Evolutionary conservation across 2,888 invertebrate genomes (phyloP).

Genomic region (Antheraea yamamai): DNA sequence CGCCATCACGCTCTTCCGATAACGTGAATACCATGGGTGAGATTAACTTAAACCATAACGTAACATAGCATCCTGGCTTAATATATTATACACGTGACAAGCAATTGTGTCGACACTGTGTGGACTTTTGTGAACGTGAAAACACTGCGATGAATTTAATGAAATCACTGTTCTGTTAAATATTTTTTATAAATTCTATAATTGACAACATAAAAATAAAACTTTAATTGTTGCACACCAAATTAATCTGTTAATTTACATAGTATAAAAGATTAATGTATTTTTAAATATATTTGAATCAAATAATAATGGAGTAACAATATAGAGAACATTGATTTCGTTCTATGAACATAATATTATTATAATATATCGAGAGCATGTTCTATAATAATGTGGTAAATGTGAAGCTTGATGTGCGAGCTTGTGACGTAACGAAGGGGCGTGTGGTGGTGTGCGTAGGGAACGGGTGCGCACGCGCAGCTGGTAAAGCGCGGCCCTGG

Average conservation of each 20-base stretch:
- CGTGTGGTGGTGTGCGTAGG: slow-evolving; percentile 53
- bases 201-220: not conserved
- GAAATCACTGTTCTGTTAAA: not conserved
- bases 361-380: not conserved
- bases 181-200: not conserved
- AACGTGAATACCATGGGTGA: slow-evolving; percentile 77
- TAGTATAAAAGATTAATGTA: not conserved
- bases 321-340: not conserved
- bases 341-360: not conserved
- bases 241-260: not conserved
- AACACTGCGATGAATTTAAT: not conserved
- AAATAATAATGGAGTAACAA: not conserved
- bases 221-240: not conserved
- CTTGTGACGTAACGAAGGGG: slow-evolving; percentile 28
- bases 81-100: slow-evolving; percentile 25
- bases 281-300: too few relatives aligned
- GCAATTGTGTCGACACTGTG: slow-evolving; percentile 31
- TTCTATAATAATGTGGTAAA: not conserved
- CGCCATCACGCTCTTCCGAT: slow-evolving; percentile 75
- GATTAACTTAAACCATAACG: slow-evolving; percentile 24
- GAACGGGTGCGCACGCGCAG: slow-evolving; percentile 72
- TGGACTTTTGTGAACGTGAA: not conserved
- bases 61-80: not conserved
- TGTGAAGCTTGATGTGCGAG: slow-evolving; percentile 30
- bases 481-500: slow-evolving; percentile 78